Base-by-base conservation (phyloP, 2,888 invertebrate species). In the Strigamia maritima region DNA sequence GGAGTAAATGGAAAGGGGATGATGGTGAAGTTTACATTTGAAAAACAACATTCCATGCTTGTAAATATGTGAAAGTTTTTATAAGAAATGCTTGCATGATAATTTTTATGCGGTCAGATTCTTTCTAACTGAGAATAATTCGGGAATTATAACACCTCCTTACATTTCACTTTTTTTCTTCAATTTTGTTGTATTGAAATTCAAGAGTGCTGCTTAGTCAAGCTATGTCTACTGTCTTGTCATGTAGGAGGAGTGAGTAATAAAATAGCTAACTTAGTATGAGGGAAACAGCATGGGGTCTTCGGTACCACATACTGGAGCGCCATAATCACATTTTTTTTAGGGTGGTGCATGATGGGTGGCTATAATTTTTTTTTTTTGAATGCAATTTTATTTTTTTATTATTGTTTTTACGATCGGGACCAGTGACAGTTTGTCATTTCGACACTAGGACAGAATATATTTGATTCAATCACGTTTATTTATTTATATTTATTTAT, bases 241-340 rank as follows among this genome's bases (percentile, higher is more conserved):
- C 54, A 54, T 19, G 54, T 19, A 22, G 22, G 54, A 54, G n/a
- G 19, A 54, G n/a, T n/a, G 54, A 19, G 54, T 54, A 54, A 54
- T 54, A 54, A 54, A 54, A 54, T 54, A 54, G 54, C 1, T 54
- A 54, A 54, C 54, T 54, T 54, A 54, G 54, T 54, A 54, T 22
- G 54, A 54, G 54, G 54, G 54, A 54, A 54, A 54, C 54, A 54
- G 54, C 54, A 19, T 54, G 54, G 54, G 54, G 54, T 54, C 54
- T 54, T 54, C 19, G 54, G 54, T 54, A 54, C 54, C 54, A 54
- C 54, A 54, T 54, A 54, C 54, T 54, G 19, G 54, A 54, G 54
- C 54, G 54, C 54, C 54, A 8, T 54, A 54, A 54, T 54, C 54
- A 54, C 54, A n/a, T 54, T 54, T 54, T 54, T 44, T 44, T 44